Conservation (phyloP, 2,797 vertebrate genomes). For the Phoebastria nigripes region DNA sequence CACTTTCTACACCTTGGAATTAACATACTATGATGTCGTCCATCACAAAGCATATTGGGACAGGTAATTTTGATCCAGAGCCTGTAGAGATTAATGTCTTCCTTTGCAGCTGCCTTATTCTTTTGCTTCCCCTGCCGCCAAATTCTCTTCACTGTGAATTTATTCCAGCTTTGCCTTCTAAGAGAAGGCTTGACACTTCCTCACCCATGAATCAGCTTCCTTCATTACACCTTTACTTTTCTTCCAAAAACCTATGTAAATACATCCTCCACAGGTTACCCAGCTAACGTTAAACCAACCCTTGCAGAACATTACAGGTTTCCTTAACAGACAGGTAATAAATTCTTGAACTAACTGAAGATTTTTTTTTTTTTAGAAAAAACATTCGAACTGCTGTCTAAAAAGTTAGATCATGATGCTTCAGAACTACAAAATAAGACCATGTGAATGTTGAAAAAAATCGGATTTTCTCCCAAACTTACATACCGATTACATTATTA, state of each 20-base stretch:
- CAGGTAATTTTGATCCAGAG: neutral
- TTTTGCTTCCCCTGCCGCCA: neutral
- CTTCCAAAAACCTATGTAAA: neutral
- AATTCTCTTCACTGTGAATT: neutral
- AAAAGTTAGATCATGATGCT: neutral
- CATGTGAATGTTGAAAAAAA: neutral
- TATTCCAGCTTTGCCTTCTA: neutral
- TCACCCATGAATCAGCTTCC: neutral
- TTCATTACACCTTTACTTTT: neutral
- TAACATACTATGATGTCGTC: neutral
- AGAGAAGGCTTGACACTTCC: neutral
- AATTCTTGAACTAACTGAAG: neutral
- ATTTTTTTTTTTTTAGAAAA: neutral
- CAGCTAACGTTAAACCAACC: neutral
- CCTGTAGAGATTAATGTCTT: neutral
- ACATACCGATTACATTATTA: neutral
- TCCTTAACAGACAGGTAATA: neutral
- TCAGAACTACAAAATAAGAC: neutral
- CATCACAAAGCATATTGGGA: neutral
- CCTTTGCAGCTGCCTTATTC: neutral
- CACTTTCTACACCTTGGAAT: neutral
- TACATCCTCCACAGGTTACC: neutral
- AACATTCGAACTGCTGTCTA: fast-evolving
- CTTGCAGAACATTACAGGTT: neutral
- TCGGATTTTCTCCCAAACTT: neutral